Percentiles rank a stretch among this genome's conserved stretches.
Evolutionary conservation across 1,140 invertebrate genomes (phyloP).

Genomic region (Zaprionus vittiger): DNA sequence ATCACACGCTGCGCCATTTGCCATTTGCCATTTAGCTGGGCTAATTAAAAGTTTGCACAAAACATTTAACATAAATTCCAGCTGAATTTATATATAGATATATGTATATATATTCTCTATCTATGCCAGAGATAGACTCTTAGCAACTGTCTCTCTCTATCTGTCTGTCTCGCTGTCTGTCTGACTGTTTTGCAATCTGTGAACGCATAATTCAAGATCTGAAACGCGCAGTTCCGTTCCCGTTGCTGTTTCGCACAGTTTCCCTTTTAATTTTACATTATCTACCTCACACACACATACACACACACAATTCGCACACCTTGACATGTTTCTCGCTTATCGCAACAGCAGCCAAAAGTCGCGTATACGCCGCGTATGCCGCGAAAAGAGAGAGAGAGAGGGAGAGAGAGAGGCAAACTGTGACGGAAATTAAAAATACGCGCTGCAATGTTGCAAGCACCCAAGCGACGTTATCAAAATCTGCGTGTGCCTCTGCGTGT

Average conservation of each 20-base stretch:
- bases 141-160: conserved; percentile 15
- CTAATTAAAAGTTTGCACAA: conserved; percentile 80
- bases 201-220: conserved; percentile 81
- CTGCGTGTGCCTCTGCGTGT: conserved; percentile 65
- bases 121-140: conserved; percentile 56
- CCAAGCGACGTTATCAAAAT: conserved; percentile 80
- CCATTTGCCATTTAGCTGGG: conserved; percentile 77
- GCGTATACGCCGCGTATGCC: conserved; percentile 47
- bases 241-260: conserved; percentile 76
- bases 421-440: conserved; percentile 83
- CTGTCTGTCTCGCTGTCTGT: conserved; percentile 19
- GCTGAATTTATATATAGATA: conserved; percentile 40
- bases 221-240: conserved; percentile 75
- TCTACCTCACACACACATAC: conserved; percentile 63
- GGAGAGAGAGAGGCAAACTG: conserved; percentile 44
- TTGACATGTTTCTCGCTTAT: conserved; percentile 79
- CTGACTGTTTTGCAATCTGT: conserved; percentile 55
- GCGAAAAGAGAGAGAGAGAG: conserved; percentile 27
- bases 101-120: conserved; percentile 51
- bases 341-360: conserved; percentile 63
- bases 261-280: conserved; percentile 83
- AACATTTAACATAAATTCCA: conserved; percentile 76
- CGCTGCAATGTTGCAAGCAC: conserved; percentile 81
- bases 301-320: conserved; percentile 45
- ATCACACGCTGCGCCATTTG: conserved; percentile 75